Percentiles rank a stretch among this genome's conserved stretches.
phyloP scores from a whole-genome alignment of 1,140 invertebrate species.

The Glossosoma conforme region DNA sequence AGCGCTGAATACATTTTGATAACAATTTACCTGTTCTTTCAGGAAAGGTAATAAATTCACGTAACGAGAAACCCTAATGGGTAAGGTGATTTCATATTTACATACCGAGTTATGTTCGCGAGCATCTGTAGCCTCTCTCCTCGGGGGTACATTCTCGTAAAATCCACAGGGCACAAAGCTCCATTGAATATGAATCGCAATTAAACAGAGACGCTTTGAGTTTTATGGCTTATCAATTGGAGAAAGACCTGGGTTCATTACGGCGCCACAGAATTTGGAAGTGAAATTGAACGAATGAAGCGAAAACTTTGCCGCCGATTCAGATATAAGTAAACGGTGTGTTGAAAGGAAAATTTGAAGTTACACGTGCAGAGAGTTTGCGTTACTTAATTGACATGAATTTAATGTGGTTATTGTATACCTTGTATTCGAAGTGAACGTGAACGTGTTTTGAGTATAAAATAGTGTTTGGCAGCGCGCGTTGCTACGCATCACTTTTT shows the following conservation, averaged over 20 bases:
- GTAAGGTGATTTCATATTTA: slow-evolving; percentile 31
- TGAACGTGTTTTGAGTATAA: too few species aligned
- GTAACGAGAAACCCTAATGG: slow-evolving; percentile 30
- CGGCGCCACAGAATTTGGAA: too few species aligned
- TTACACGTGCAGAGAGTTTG: too few species aligned
- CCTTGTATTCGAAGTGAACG: too few species aligned
- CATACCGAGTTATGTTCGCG: slow-evolving; percentile 17
- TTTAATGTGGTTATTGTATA: too few species aligned
- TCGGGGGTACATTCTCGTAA: slow-evolving; percentile 7
- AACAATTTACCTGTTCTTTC: slow-evolving; percentile 3
- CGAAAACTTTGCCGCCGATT: too few species aligned
- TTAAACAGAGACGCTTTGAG: slow-evolving; percentile 16
- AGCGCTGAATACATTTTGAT: slow-evolving; percentile 10
- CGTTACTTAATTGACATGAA: too few species aligned
- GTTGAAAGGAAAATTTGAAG: too few species aligned
- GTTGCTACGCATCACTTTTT: too few species aligned
- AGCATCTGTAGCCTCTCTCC: not conserved
- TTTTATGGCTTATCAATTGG: slow-evolving; percentile 13
- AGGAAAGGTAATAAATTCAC: slow-evolving; percentile 28
- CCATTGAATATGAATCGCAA: slow-evolving; percentile 28
- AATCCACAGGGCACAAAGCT: slow-evolving; percentile 18
- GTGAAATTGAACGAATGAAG: too few species aligned
- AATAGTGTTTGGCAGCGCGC: too few species aligned
- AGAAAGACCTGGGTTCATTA: slow-evolving; percentile 11
- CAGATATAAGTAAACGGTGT: too few species aligned